Evolutionary conservation across 2,797 vertebrate genomes (phyloP), one percentile per base, ranked within the genome.

Genomic region (Cichlasoma orientale): DNA sequence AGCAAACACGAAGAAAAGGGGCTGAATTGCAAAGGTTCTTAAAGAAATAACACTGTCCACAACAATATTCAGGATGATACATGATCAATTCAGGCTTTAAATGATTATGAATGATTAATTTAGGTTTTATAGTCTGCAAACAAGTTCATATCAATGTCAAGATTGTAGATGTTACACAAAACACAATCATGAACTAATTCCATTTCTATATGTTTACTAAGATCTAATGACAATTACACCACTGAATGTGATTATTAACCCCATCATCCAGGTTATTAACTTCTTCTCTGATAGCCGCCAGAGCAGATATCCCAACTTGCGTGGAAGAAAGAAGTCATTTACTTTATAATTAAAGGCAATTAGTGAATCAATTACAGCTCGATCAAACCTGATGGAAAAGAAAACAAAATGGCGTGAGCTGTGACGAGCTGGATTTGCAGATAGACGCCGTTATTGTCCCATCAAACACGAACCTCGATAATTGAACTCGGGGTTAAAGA

Each of bases 331-430:
- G 79, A 86, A 91, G 89, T 85, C 38, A 90, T 91, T 94, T 92
- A 87, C 87, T 93, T 89, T 88, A 89, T 90, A 92, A 95, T 95
- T 94, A 94, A 95, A 94, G 83, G 80, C 86, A 95, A 94, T 95
- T 95, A 95, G 89, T 52, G 53, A 89, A 94, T 94, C 91, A 92
- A 94, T 95, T 95, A 94, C 81, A 63, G 87, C 92, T 91, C 72
- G 71, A 93, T 94, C 91, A 90, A 92, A 93, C 88, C 81, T 88
- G 90, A 93, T 89, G 88, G 89, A 85, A 89, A 86, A 89, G 88
- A 90, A 89, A 94, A 91, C 82, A 86, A 86, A 87, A 93, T 85
- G 80, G 73, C 79, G 72, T 7, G 74, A 83, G 83, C 70, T 54
- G 74, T 27, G 53, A 85, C 74, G 54, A 84, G 78, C 79, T 78